Conservation (phyloP, 2,888 invertebrate genomes). For the Caenorhabditis afra region DNA sequence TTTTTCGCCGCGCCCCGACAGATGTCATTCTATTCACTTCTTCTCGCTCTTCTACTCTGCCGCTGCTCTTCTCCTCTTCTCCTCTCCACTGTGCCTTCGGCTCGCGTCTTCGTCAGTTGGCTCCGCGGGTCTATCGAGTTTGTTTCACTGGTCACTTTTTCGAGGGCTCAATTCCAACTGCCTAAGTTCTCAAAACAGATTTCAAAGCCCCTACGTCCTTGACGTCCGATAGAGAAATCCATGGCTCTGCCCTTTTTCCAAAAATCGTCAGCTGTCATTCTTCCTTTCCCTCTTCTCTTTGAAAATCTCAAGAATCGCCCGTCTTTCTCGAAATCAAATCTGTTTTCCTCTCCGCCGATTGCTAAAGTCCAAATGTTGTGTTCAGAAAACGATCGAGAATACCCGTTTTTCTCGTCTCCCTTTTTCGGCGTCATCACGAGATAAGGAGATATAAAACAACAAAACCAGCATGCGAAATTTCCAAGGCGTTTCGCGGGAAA, state of each 20-base stretch:
- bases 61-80: constrained; percentile 11
- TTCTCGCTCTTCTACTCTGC: neutral
- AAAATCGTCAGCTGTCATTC: neutral
- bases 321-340: neutral
- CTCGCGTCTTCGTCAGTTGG: neutral
- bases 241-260: too few species aligned
- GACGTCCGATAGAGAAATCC: too few species aligned
- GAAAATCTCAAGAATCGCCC: constrained; percentile 20
- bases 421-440: constrained; percentile 27
- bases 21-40: constrained; percentile 20
- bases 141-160: constrained; percentile 9
- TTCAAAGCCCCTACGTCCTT: neutral
- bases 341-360: constrained; percentile 10
- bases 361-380: constrained; percentile 23
- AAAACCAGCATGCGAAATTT: neutral
- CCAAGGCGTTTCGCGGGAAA: neutral
- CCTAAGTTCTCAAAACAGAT: too few species aligned
- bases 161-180: too few species aligned
- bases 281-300: neutral
- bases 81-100: neutral
- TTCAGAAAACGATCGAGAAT: constrained; percentile 47
- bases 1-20: constrained; percentile 22
- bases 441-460: constrained; percentile 9
- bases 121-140: neutral
- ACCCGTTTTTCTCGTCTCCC: constrained; percentile 24